Evolutionary conservation across 2,113 vertebrate species (phyloP).

Genomic region (Rynchops niger): DNA sequence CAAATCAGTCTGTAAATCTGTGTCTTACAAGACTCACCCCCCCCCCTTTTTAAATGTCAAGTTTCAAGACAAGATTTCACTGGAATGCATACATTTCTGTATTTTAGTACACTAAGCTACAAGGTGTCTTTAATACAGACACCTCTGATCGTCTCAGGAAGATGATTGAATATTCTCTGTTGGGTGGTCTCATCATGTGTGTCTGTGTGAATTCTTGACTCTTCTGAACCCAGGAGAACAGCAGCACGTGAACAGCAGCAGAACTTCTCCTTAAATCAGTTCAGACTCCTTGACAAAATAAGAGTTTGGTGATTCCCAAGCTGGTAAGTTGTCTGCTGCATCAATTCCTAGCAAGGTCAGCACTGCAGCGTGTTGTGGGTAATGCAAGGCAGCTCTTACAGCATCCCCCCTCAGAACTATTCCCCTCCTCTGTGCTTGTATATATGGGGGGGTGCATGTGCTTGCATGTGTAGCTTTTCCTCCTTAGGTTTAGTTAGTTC

Average conservation of each 20-base stretch:
- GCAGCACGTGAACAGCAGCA: neutral
- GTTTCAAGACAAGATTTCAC: neutral
- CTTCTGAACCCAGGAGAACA: neutral
- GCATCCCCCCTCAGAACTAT: neutral
- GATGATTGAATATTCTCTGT: neutral
- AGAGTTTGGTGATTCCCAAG: neutral
- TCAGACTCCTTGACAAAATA: neutral
- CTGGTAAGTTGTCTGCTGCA: neutral
- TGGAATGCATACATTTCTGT: neutral
- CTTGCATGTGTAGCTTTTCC: neutral
- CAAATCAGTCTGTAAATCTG: neutral
- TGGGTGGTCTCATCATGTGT: neutral
- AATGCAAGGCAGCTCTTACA: neutral
- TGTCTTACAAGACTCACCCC: neutral
- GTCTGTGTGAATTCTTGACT: neutral
- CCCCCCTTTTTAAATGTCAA: neutral
- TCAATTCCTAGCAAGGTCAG: neutral
- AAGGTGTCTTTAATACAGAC: neutral
- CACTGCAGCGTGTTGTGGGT: neutral
- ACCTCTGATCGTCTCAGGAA: neutral
- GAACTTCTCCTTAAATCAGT: neutral
- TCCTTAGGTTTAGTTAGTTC: neutral
- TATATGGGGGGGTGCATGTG: fast-evolving
- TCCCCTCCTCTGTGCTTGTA: neutral
- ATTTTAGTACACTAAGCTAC: neutral